Percentiles rank a stretch among this genome's conserved stretches.
Evolutionary conservation across 2,888 invertebrate genomes (phyloP).

Genomic region (Oxytorus armatus): DNA sequence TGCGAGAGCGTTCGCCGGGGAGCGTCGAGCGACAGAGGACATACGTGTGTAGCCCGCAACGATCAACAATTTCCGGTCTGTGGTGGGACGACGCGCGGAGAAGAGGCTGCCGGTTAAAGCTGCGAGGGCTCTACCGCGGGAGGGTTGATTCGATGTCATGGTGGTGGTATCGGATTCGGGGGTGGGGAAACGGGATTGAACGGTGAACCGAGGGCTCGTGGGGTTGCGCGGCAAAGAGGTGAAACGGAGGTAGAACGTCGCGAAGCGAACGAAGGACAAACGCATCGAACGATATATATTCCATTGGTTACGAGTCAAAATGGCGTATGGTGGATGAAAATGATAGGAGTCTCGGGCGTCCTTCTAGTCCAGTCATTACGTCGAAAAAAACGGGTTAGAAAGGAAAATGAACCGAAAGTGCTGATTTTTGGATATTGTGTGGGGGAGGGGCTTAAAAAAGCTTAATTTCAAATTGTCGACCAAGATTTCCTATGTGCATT

Average conservation of each 20-base stretch:
- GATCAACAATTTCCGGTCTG: slow-evolving; percentile 80
- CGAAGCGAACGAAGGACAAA: slow-evolving; percentile 34
- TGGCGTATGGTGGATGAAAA: background rate
- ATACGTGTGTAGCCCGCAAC: slow-evolving; percentile 73
- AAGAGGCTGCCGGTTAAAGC: background rate
- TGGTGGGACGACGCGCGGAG: slow-evolving; percentile 65
- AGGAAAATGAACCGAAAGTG: background rate
- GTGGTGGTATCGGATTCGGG: slow-evolving; percentile 25
- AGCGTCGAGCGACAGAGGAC: slow-evolving; percentile 19
- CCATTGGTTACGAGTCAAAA: background rate
- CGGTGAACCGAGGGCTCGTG: slow-evolving; percentile 43
- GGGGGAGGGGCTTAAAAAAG: no score
- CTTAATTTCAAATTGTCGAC: no score
- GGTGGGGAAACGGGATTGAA: slow-evolving; percentile 32
- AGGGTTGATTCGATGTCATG: background rate
- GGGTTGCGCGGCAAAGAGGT: slow-evolving; percentile 17
- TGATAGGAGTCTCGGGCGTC: no score
- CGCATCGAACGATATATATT: background rate
- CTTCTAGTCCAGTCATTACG: no score
- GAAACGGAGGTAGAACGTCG: slow-evolving; percentile 61
- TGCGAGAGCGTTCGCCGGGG: slow-evolving; percentile 57
- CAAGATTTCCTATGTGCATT: no score
- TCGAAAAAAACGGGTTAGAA: no score
- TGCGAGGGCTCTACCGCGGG: background rate
- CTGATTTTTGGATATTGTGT: no score